Base-by-base conservation (phyloP, 2,888 invertebrate genomes). In the Xestia xanthographa region DNA sequence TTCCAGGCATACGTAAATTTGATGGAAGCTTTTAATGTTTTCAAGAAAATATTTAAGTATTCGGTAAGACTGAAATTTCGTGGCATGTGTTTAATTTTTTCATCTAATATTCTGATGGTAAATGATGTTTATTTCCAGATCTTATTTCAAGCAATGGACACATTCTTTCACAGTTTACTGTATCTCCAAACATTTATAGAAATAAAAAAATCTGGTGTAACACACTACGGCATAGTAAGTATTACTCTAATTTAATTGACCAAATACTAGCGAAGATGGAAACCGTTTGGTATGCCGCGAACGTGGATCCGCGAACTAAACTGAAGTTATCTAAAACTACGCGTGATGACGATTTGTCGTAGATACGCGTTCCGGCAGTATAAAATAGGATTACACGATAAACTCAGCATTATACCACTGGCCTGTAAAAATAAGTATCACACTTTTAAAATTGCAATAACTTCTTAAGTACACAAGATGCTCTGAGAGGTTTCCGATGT, bases 121-220 rank as follows among this genome's bases (percentile, higher is more conserved):
- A 12, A 20, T 6, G 0, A n/a, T n/a, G 6, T n/a, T 62, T 38
- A 22, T 38, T 62, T 62, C 1, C 62, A 62, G 62, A 62, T 38
- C 8, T 62, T 62, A 62, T 62, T 62, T 62, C 62, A 62, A 62
- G 62, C 62, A 62, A 1, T 62, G n/a, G 62, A 62, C 14, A 62
- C 62, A 62, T 62, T 62, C 14, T 38, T 62, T 3, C 62, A 62
- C n/a, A 62, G 62, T 41, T 41, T 62, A 62, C 14, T 62, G 14
- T 62, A 62, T 38, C 62, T 62, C 14, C 62, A 62, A 62, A n/a
- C 29, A 6, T 8, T 58, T 58, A 58, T 58, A 58, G 58, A 58
- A 58, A 58, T 58, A 58, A 2, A 58, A 29, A 58, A 29, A 58
- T 58, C 58, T 8, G 17, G 58, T 5, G 8, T 17, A 29, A 58